These are phyloP conservation scores for Megalurothrips usitatus DNA, from an alignment of 2,888 invertebrate species.

Conservation along the genomic window DNA sequence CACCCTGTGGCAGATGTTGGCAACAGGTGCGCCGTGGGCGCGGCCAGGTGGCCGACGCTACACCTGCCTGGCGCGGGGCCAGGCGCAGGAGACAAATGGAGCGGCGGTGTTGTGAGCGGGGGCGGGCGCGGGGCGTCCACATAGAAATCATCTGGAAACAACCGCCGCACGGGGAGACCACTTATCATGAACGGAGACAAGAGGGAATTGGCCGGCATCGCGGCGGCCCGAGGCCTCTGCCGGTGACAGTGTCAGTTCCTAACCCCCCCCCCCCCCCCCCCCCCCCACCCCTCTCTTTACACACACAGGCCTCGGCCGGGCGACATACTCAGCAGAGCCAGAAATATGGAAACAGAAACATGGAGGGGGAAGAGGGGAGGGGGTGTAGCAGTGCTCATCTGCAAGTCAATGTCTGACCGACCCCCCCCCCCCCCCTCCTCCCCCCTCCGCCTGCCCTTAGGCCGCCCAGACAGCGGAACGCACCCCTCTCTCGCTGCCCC, in stretches of 20 bases:
- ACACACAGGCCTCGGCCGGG: not conserved
- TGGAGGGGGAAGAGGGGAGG: not conserved
- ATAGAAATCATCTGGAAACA: no score
- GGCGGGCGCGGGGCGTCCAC: no score
- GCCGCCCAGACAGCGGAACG: not conserved
- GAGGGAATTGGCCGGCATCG: no score
- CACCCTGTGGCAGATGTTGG: no score
- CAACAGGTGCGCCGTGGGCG: no score
- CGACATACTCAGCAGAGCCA: constrained; percentile 19
- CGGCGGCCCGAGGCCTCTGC: not conserved
- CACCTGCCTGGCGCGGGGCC: no score
- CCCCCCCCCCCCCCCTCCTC: not conserved
- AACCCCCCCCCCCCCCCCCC: not conserved
- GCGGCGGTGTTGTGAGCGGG: no score
- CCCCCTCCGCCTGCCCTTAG: not conserved
- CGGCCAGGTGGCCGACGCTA: no score
- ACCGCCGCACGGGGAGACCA: no score
- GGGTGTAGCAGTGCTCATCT: not conserved
- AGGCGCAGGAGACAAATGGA: no score
- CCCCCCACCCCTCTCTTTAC: not conserved
- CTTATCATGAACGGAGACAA: no score
- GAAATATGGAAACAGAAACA: constrained; percentile 25
- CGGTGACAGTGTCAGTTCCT: not conserved
- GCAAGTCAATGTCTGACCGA: constrained; percentile 2
- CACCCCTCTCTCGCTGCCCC: no score